Evolutionary conservation across 2,113 vertebrate genomes (phyloP), one percentile per base, ranked within the genome.

Genomic region (Myrmecobius fasciatus): DNA sequence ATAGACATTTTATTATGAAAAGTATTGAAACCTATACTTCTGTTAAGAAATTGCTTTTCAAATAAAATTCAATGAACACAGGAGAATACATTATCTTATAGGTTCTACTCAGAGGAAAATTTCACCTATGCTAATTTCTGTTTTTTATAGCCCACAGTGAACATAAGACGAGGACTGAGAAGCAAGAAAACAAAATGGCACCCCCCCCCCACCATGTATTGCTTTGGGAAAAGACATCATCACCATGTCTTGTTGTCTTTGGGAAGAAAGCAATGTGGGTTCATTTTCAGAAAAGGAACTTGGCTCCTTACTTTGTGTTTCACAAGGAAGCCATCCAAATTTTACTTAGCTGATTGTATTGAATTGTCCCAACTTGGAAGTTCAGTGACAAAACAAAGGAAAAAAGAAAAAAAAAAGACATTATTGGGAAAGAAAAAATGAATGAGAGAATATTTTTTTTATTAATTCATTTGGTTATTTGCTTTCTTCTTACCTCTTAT

Each of bases 241-340:
- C 92, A n/a, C n/a, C n/a, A 94, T 8, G n/a, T 96, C 95, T 96
- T 94, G 91, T 25, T 94, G 54, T 31, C n/a, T 56, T 54, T 53
- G 52, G 46, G 56, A 47, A 95, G 91, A 97, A 95, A 95, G 89
- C 93, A 94, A 90, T 24, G 49, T 22, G 96, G 54, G 95, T 96
- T 89, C 96, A 96, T 47, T 52, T 96, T 96, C 91, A 51, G 91
- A 36, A 67, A 89, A 96, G 3, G 88, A 90, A 83, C 26, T 43
- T 96, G 96, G 94, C 90, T 96, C 91, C 93, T 97, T 26, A 11
- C 52, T 97, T 47, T 98, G n/a, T 20, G 90, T 97, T 98, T 94
- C 67, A 96, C 25, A 97, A 43, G 10, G 67, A 52, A 56, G 95
- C 96, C 51, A 94, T 97, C 53, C 90, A 93, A 94, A 17, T 97